phyloP scores from a whole-genome alignment of 2,797 vertebrate genomes.

The Gymnothorax reevesii region DNA sequence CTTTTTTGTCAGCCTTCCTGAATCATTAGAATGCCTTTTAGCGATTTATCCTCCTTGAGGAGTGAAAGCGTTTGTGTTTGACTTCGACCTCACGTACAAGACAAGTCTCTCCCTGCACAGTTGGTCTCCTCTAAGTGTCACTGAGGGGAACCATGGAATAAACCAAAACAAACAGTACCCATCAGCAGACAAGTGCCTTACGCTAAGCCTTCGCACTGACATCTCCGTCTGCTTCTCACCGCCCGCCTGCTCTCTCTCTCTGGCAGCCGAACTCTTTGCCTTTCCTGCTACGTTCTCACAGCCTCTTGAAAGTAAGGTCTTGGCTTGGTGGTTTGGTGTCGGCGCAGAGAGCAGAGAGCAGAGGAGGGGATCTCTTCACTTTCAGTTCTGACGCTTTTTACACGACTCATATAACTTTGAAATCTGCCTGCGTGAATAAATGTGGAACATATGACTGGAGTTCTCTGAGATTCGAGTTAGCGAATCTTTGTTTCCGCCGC shows the following conservation, averaged over 20 bases:
- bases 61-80: not conserved
- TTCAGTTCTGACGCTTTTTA: not conserved
- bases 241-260: not conserved
- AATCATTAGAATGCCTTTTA: not conserved
- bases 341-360: not conserved
- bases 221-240: not conserved
- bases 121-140: not conserved
- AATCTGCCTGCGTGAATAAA: not conserved
- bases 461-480: not conserved
- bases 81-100: not conserved
- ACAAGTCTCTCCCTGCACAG: not conserved
- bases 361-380: not conserved
- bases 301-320: not conserved
- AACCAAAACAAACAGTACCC: not conserved
- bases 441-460: not conserved
- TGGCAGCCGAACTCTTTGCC: not conserved
- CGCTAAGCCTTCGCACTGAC: not conserved
- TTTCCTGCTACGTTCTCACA: not conserved
- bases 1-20: not conserved
- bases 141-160: not conserved
- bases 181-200: not conserved
- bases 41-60: not conserved
- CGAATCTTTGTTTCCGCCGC: not conserved
- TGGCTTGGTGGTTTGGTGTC: not conserved
- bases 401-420: constrained; percentile 8